Conservation (phyloP, 2,113 vertebrate genomes). For the Gobius niger region DNA sequence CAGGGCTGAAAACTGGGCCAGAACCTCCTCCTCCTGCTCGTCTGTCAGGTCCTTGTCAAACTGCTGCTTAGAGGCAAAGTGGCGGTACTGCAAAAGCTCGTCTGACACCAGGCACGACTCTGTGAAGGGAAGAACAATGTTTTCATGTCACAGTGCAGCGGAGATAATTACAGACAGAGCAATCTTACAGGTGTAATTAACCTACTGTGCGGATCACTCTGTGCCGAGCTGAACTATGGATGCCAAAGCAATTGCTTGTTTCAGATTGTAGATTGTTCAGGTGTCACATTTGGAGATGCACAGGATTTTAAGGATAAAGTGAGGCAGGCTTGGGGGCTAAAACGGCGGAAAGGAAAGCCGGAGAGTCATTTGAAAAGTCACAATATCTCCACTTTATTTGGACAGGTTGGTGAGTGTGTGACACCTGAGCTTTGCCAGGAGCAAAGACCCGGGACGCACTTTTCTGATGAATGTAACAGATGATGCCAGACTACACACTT, state of each 20-base stretch:
- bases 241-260: not conserved
- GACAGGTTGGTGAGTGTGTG: too few relatives aligned
- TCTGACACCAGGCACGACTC: constrained; percentile 90
- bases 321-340: too few relatives aligned
- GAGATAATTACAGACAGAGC: constrained; percentile 33
- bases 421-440: too few relatives aligned
- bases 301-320: too few relatives aligned
- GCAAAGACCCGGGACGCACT: too few relatives aligned
- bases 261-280: too few relatives aligned
- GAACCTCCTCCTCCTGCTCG: constrained; percentile 84
- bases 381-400: too few relatives aligned
- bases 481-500: too few relatives aligned
- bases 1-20: constrained; percentile 87
- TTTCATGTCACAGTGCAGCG: constrained; percentile 34
- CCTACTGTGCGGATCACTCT: not conserved
- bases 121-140: constrained; percentile 51
- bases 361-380: too few relatives aligned
- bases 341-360: too few relatives aligned
- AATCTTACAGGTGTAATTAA: constrained; percentile 42
- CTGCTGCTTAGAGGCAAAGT: constrained; percentile 88
- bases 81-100: constrained; percentile 91
- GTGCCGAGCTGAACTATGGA: not conserved
- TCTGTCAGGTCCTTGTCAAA: constrained; percentile 82
- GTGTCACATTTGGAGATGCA: too few relatives aligned
- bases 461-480: too few relatives aligned